Base-by-base conservation (phyloP, 2,888 invertebrate genomes). In the Dynastes tityus region DNA sequence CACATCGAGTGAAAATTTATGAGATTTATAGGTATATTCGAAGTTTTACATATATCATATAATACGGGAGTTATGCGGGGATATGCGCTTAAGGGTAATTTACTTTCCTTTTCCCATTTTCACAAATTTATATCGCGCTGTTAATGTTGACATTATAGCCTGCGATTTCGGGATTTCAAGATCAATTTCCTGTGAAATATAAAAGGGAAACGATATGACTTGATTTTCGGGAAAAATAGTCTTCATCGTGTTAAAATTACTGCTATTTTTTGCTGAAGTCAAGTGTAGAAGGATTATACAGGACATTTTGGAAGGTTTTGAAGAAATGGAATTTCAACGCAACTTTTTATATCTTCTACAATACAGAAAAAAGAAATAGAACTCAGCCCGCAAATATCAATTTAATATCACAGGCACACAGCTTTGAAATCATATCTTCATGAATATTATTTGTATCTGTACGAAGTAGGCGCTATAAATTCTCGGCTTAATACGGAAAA, bases 21-120 rank as follows among this genome's bases (percentile, higher is more conserved):
- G n/a, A 6, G 2, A 37, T 37, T 65, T 58, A 58, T 58, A 4
- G 5, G 27, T 16, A 2, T 58, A 58, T 58, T 22, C 27, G 16
- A 58, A 16, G 3, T 22, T 65, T 37, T 37, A 13, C 40, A 65
- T 65, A n/a, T 65, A 37, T 65, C 64, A 37, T 40, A 65, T 65
- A 65, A 37, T n/a, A 51, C 13, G 64, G 6, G 37, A 53, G 16
- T 58, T 22, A 32, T 9, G 9, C 16, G 16, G 16, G 16, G 16
- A 16, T 16, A 16, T 16, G 16, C 16, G 16, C 16, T 16, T 16
- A 16, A 16, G 16, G 16, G 16, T 16, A 16, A 16, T 16, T 16
- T 16, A 16, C 16, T 65, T 65, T 65, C 64, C 13, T 37, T 65
- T 32, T 65, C 64, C 13, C 64, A 65, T 65, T 65, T 65, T 32